Base-by-base conservation (phyloP, 2,113 vertebrate genomes). In the Addax nasomaculatus region DNA sequence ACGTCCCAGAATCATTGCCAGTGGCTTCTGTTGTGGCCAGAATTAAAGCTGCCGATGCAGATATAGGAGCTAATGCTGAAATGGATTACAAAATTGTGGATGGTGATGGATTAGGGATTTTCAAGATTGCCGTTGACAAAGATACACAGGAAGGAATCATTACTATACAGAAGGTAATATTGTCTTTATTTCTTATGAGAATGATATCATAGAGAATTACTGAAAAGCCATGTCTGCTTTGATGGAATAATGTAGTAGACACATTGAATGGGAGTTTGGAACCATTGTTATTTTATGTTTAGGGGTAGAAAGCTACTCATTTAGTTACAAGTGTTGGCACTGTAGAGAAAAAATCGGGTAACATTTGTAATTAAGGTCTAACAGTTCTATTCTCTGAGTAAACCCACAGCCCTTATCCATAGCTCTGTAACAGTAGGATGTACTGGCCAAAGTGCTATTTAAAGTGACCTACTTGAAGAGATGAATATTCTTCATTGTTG, bases 31-130 rank as follows among this genome's bases (percentile, higher is more conserved):
- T 99, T 86, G 99, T 99, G 90, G 99, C 99, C 91, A 99, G 99
- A 98, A 99, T 99, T 98, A 99, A 99, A 98, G 99, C 99, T 9
- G 98, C 98, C 0, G 99, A 99, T 92, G 99, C 99, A 30, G 99
- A 99, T 92, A 98, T 99, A 45, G 99, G 99, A 85, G 94, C 98
- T 85, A 99, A 99, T 33, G 99, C 99, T 3, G 99, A 99, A 98
- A 99, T 99, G 99, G 99, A 99, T 96, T 99, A 99, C 98, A 99
- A 99, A 96, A 99, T 99, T 96, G 99, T 99, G 98, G 99, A 99
- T 90, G 99, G 99, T 33, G 99, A 99, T 86, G 99, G 99, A 19
- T 93, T 99, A 5, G 99, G 99, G 45, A 96, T 99, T 94, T 99
- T 99, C 98, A 99, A 99, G 98, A 99, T 99, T 97, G 99, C 99